Conservation (phyloP, 2,113 vertebrate species). For the Paramormyrops kingsleyae region DNA sequence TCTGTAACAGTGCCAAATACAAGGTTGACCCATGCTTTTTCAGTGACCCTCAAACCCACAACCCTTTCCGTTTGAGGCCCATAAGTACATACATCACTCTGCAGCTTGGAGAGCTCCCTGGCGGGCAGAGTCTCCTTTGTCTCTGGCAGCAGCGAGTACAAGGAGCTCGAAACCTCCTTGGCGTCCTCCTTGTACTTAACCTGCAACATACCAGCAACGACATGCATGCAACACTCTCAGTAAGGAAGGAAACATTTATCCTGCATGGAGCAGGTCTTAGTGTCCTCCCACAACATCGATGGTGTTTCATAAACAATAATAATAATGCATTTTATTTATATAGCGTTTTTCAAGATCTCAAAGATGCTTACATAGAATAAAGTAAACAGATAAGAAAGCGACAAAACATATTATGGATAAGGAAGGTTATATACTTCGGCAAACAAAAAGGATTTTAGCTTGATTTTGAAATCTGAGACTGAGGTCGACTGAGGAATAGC, state of each 20-base stretch:
- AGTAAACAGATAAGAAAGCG: neutral
- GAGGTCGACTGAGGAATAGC: neutral
- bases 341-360: neutral
- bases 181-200: constrained; percentile 69
- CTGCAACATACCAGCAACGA: constrained; percentile 41
- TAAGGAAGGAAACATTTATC: neutral
- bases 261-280: neutral
- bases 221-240: neutral
- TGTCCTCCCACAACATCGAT: neutral
- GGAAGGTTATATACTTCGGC: neutral
- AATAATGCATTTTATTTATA: neutral
- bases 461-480: neutral
- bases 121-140: constrained; percentile 74
- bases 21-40: neutral
- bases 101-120: constrained; percentile 62
- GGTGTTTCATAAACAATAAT: neutral
- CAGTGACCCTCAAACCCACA: neutral
- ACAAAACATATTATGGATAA: neutral
- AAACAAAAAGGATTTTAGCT: neutral
- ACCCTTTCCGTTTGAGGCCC: neutral
- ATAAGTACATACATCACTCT: constrained; percentile 64
- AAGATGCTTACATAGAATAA: neutral
- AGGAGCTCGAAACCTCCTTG: constrained; percentile 57
- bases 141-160: constrained; percentile 71
- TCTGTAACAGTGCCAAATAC: neutral